Conservation (phyloP, 2,113 vertebrate genomes). For the Telmatochromis sp. region DNA sequence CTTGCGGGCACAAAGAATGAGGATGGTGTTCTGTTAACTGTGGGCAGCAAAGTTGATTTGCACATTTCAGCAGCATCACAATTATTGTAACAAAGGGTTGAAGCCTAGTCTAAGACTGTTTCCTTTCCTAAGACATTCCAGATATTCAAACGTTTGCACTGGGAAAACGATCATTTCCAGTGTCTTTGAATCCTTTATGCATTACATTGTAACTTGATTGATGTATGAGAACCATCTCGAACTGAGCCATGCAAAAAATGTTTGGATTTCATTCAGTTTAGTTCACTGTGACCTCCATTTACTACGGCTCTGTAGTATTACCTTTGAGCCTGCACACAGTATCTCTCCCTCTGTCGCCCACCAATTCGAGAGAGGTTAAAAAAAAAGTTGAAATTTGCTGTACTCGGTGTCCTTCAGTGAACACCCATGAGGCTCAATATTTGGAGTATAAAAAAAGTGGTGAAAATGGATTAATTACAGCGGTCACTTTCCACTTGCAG, state of each 20-base stretch:
- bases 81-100: constrained; percentile 10
- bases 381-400: constrained; percentile 9
- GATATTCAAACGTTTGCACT: constrained; percentile 7
- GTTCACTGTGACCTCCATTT: constrained; percentile 19
- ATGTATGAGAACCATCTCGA: not conserved
- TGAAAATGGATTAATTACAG: constrained; percentile 67
- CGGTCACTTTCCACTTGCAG: constrained; percentile 50
- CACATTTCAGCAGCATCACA: not conserved
- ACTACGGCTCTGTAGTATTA: not conserved
- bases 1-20: not conserved
- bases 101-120: not conserved
- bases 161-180: constrained; percentile 1
- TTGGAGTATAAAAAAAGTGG: constrained; percentile 37
- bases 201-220: not conserved
- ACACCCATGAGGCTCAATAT: constrained; percentile 26
- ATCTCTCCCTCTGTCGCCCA: not conserved
- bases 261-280: not conserved
- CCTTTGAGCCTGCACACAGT: not conserved
- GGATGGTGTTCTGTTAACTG: not conserved
- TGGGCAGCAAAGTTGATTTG: not conserved
- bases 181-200: not conserved
- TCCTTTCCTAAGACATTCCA: not conserved
- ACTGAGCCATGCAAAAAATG: not conserved
- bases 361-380: not conserved
- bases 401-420: constrained; percentile 42